phyloP scores from a whole-genome alignment of 2,797 vertebrate species.

The Semotilus atromaculatus region DNA sequence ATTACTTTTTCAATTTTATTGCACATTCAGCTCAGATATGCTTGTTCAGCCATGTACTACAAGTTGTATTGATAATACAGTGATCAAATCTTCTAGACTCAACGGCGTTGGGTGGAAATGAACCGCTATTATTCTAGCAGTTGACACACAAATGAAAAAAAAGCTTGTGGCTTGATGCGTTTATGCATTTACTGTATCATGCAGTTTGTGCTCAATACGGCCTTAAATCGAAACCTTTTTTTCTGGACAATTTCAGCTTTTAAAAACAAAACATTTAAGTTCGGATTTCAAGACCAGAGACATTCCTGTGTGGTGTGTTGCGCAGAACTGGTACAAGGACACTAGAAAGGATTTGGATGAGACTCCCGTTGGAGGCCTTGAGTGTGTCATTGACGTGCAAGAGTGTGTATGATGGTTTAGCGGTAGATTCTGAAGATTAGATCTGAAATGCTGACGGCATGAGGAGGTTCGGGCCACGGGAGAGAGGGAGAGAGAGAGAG shows the following conservation, averaged over 20 bases:
- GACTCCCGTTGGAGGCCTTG: neutral
- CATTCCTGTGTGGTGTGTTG: neutral
- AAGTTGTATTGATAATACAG: neutral
- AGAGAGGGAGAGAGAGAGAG: constrained; percentile 14
- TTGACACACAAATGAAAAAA: neutral
- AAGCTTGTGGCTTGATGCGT: neutral
- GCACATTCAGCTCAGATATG: constrained; percentile 4
- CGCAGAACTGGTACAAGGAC: neutral
- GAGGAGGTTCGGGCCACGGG: constrained; percentile 12
- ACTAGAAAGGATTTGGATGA: constrained; percentile 18
- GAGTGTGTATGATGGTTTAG: constrained; percentile 25
- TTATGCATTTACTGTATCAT: neutral
- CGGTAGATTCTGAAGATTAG: constrained; percentile 68
- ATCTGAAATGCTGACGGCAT: constrained; percentile 73
- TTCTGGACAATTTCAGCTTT: neutral
- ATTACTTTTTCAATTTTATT: constrained; percentile 14
- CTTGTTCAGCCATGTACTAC: neutral
- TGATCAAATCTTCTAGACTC: constrained; percentile 5
- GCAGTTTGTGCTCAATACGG: too few relatives aligned
- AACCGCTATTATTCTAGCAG: neutral
- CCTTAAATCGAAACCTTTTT: neutral
- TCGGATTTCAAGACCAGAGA: neutral
- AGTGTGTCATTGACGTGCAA: neutral
- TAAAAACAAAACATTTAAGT: neutral
- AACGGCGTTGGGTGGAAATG: neutral